Conservation (phyloP, 2,113 vertebrate genomes). For the Echinops telfairi region DNA sequence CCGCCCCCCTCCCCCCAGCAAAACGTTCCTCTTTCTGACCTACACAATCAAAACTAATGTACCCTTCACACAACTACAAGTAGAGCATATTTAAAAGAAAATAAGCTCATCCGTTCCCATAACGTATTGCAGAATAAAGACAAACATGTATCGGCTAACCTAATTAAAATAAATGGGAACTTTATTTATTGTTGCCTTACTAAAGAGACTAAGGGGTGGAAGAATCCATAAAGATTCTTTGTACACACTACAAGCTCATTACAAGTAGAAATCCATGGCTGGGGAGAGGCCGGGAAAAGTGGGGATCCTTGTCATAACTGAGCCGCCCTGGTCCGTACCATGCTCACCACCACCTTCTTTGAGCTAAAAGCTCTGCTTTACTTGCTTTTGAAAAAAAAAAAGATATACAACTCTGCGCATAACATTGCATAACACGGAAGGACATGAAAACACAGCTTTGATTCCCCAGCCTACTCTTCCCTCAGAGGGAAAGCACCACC, state of each 20-base stretch:
- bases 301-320: background rate
- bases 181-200: background rate
- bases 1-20: background rate
- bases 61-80: background rate
- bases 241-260: background rate
- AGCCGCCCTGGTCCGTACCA: background rate
- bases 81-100: background rate
- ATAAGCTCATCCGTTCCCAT: background rate
- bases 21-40: background rate
- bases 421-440: constrained; percentile 1
- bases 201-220: background rate
- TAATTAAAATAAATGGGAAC: background rate
- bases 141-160: background rate
- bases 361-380: background rate
- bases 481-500: background rate
- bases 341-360: background rate
- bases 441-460: background rate
- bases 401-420: background rate
- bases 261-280: background rate
- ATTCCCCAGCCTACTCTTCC: background rate
- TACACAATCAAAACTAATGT: background rate
- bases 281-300: background rate
- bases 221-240: background rate
- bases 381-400: background rate
- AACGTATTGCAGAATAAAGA: background rate